Evolutionary conservation across 2,888 invertebrate species (phyloP).

Genomic region (Xylophagus ater): DNA sequence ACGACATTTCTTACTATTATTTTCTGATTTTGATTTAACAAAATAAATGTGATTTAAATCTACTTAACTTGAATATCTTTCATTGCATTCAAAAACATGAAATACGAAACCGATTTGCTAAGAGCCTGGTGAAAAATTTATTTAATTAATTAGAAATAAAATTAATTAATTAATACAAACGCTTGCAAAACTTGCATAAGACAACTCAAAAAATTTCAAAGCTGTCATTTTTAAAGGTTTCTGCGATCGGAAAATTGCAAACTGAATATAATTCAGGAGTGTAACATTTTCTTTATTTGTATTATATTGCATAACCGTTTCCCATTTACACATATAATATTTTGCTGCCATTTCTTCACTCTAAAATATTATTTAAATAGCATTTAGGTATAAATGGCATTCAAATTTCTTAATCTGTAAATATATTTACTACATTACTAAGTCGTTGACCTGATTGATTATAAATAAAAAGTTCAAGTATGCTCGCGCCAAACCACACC

Average conservation of each 20-base stretch:
- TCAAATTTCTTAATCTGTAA: not conserved
- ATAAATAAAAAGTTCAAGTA: constrained; percentile 7
- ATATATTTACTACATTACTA: constrained; percentile 8
- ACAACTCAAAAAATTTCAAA: constrained; percentile 11
- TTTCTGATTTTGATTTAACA: not conserved
- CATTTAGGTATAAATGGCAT: not conserved
- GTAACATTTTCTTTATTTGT: constrained; percentile 1
- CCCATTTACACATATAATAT: constrained; percentile 14
- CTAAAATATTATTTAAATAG: constrained; percentile 1
- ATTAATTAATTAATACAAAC: not conserved
- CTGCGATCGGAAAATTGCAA: constrained; percentile 11
- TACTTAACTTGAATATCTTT: constrained; percentile 3
- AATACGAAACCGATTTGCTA: constrained; percentile 11
- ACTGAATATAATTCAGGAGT: constrained; percentile 4
- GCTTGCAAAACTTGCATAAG: constrained; percentile 8
- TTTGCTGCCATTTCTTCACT: constrained; percentile 8
- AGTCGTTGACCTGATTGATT: constrained; percentile 8
- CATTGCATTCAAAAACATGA: constrained; percentile 13
- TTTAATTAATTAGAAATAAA: not conserved
- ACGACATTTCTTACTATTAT: no score
- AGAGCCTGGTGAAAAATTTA: constrained; percentile 6
- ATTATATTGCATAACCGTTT: constrained; percentile 6
- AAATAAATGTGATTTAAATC: no score
- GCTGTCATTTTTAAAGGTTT: constrained; percentile 8
- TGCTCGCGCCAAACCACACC: constrained; percentile 7